A percentile compares a stretch with the other conserved stretches of the same genome.
Conservation (phyloP, 2,113 vertebrate genomes). For the Halcyon malimbica region DNA sequence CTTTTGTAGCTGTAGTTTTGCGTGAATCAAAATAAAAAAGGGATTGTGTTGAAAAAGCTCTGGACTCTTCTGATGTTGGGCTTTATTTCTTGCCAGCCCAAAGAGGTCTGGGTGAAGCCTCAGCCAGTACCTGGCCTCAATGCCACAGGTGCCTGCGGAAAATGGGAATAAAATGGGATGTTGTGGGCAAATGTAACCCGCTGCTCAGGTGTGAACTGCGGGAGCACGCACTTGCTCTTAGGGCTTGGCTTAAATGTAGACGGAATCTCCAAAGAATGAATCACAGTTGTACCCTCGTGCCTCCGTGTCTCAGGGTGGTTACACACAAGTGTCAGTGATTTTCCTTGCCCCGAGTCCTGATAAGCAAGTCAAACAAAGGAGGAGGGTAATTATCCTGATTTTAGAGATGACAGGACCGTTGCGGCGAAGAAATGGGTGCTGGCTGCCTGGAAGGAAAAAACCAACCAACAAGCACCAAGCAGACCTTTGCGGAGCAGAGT, state of each 20-base stretch:
- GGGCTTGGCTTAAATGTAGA: neutral
- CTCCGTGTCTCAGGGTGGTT: neutral
- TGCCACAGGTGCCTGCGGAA: neutral
- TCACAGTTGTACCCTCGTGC: neutral
- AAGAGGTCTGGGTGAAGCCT: neutral
- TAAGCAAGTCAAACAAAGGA: neutral
- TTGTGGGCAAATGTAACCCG: neutral
- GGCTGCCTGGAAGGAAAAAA: neutral
- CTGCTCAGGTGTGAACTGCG: neutral
- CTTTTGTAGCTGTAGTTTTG: neutral
- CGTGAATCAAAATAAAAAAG: neutral
- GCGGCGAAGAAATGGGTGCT: neutral
- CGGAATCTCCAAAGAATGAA: neutral
- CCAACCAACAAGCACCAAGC: neutral
- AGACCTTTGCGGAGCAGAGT: neutral
- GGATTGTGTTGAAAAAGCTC: neutral
- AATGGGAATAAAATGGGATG: neutral
- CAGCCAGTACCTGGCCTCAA: neutral
- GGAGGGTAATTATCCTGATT: neutral
- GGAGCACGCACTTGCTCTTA: neutral
- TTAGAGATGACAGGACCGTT: neutral
- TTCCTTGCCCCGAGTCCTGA: neutral
- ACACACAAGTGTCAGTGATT: neutral
- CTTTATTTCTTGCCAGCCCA: neutral
- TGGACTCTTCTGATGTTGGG: neutral